These are phyloP conservation scores for Mugil cephalus DNA, from an alignment of 2,113 vertebrate genomes.

Conservation along the genomic window DNA sequence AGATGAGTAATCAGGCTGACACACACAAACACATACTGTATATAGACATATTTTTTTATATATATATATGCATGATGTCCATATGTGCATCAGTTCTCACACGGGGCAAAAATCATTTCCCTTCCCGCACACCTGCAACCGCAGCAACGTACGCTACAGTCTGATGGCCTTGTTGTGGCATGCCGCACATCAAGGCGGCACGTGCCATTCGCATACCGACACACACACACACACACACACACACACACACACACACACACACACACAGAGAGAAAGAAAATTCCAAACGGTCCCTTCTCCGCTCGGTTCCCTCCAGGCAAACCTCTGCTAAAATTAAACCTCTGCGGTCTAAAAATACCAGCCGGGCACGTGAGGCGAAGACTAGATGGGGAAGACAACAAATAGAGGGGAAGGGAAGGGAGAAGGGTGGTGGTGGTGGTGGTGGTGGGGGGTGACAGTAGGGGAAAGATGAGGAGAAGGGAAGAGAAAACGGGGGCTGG, in stretches of 20 bases:
- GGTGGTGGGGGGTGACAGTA: not conserved
- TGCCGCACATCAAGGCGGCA: conserved; percentile 45
- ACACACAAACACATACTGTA: conserved; percentile 4
- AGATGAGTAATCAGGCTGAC: not conserved
- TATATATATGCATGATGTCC: not conserved
- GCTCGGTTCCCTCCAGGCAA: conserved; percentile 44
- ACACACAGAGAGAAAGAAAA: no score
- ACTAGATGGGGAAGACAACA: conserved; percentile 59
- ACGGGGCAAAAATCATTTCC: not conserved
- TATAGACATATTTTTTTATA: no score
- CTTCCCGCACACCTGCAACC: conserved; percentile 17
- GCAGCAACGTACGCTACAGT: no score
- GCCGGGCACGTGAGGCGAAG: conserved; percentile 50
- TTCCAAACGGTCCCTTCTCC: conserved; percentile 45
- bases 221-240: conserved; percentile 26
- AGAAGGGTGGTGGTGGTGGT: not conserved
- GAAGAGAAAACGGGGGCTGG: conserved; percentile 3
- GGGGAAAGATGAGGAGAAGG: not conserved
- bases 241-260: conserved; percentile 20
- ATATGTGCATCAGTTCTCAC: not conserved
- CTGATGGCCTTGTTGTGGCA: conserved; percentile 20
- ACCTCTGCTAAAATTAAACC: conserved; percentile 80
- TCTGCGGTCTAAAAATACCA: conserved; percentile 79
- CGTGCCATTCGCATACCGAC: conserved; percentile 29
- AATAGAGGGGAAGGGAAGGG: conserved; percentile 11